Evolutionary conservation across 2,113 vertebrate species (phyloP), one percentile per base, ranked within the genome.

Genomic region (Euleptes europaea): DNA sequence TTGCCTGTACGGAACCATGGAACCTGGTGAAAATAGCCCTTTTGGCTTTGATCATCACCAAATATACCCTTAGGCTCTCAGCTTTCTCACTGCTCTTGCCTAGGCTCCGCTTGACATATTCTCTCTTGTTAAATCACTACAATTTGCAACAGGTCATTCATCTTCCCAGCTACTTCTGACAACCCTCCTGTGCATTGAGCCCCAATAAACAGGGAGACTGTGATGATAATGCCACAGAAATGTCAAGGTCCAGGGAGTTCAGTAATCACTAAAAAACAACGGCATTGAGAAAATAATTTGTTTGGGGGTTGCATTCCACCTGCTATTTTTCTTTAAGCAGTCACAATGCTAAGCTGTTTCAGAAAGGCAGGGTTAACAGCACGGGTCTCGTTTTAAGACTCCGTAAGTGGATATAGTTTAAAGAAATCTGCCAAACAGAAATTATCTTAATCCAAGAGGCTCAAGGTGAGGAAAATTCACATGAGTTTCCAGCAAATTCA

Each of bases 121-220:
- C 33, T 75, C 44, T 83, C 89, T 66, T 82, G 82, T 85, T 91
- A 82, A 92, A 92, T 78, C 70, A 2, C 60, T 78, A 26, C 44
- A 77, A 0, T 91, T 80, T 88, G 74, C 65, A 90, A 35, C 28
- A 87, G 84, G 33, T 84, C 75, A 87, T 92, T 90, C 28, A 78
- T 91, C 84, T 92, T 80, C 71, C 80, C 38, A 47, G 76, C 78
- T 67, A 1, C 77, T 78, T 85, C 73, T 74, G 81, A 80, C 79
- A 86, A 21, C 47, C 69, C 38, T 42, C 35, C 57, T 1, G 26
- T 26, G 71, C 67, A 72, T 47, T 83, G 84, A 57, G 13, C 35
- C 84, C 63, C 0, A 8, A 13, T n/a, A 71, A 87, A 63, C 26
- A 9, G 4, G 66, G 26, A 17, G 40, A 71, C 23, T 47, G 42